Base-by-base conservation (phyloP, 2,888 invertebrate genomes). In the Polydrusus cervinus region DNA sequence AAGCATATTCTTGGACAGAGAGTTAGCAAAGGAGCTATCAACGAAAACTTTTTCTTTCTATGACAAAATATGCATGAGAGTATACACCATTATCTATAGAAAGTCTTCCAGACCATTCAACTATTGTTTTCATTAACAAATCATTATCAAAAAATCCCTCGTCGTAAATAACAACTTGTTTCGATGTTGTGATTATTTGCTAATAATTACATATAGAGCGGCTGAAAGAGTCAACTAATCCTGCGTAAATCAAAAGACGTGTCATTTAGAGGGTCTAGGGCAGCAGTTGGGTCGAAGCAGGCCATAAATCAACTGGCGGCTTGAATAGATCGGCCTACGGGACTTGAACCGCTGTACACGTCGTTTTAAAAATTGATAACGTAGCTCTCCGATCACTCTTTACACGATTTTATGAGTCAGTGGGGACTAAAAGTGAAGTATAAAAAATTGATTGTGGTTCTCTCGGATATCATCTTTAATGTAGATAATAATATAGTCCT, bases 231-330 rank as follows among this genome's bases (percentile, higher is more conserved):
- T 80, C 78, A 79, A 80, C 80, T 80, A 80, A 80, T 81, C 78
- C 78, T 74, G 74, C 78, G 79, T 81, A 81, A 81, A 81, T 81
- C 81, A 80, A 80, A 78, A 78, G 81, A 80, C 74, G 80, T 82
- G 83, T 81, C 82, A 81, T 80, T 81, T 71, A 65, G 69, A 80
- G 78, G 79, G 78, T 78, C 76, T 78, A 78, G 81, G 81, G 82
- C 78, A 78, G 76, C 74, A 74, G 71, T 75, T 64, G 78, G 77
- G 45, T 67, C 76, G 61, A 18, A 61, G 64, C 65, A 74, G 69
- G 73, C 60, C 57, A 84, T 85, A 85, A 85, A 85, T 85, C 85
- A 84, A 80, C 79, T 81, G 81, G 82, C 80, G 79, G 80, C 78
- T 79, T 79, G 77, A 77, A 79, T 78, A 80, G 83, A 82, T 77